Conservation (phyloP, 2,888 invertebrate species). For the Amphipyra tragopoginis region DNA sequence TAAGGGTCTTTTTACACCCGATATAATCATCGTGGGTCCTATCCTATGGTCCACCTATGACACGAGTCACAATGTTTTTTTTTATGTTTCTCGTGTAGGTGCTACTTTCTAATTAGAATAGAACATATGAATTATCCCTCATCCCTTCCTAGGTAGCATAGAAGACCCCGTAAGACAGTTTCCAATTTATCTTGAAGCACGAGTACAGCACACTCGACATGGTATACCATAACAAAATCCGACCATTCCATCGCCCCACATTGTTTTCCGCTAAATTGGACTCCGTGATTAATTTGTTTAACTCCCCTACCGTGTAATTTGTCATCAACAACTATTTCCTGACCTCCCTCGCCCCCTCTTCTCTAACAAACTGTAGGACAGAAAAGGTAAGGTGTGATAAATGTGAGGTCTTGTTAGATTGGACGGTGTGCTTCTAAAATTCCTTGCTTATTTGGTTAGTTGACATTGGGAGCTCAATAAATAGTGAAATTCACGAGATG, state of each 20-base stretch:
- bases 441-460: slow-evolving; percentile 82
- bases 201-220: slow-evolving; percentile 51
- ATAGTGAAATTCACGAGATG: slow-evolving; percentile 76
- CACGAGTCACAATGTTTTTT: too few species aligned
- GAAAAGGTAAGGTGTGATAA: slow-evolving; percentile 22
- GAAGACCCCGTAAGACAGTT: slow-evolving; percentile 22
- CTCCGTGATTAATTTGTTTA: slow-evolving; percentile 86
- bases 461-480: slow-evolving; percentile 80
- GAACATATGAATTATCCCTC: too few species aligned
- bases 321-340: slow-evolving; percentile 72
- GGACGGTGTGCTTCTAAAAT: slow-evolving; percentile 68
- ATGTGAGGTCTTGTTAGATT: slow-evolving; percentile 58
- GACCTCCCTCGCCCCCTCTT: slow-evolving; percentile 58
- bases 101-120: too few species aligned
- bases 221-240: slow-evolving; percentile 72
- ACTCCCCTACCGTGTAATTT: slow-evolving; percentile 84
- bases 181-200: slow-evolving; percentile 43
- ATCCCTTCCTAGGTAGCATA: neutral
- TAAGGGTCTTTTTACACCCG: too few species aligned
- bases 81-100: too few species aligned
- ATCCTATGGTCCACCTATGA: too few species aligned
- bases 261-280: slow-evolving; percentile 88
- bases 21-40: too few species aligned
- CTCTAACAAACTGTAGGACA: slow-evolving; percentile 13
- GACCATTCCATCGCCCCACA: slow-evolving; percentile 76